A percentile compares a stretch with the other conserved stretches of the same genome.
These are phyloP conservation scores for Gymnogyps californianus DNA, from an alignment of 2,113 vertebrate genomes.

Conservation along the genomic window DNA sequence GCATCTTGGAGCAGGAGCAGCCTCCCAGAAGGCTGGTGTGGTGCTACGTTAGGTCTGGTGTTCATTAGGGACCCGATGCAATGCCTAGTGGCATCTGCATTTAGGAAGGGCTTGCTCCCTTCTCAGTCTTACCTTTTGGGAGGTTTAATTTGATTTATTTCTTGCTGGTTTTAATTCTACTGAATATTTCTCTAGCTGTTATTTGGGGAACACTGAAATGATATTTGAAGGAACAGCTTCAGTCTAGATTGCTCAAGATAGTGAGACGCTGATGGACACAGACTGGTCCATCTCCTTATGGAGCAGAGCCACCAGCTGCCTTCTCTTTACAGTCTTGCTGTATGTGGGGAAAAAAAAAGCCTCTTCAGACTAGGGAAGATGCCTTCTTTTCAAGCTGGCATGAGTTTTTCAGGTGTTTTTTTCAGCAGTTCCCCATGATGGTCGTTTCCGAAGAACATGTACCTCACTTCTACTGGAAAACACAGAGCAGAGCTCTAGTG, in stretches of 20 bases:
- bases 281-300: background rate
- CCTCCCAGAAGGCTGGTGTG: background rate
- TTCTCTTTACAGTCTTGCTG: background rate
- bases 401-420: background rate
- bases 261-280: background rate
- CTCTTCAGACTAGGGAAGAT: background rate
- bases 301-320: background rate
- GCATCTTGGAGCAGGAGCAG: background rate
- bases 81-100: background rate
- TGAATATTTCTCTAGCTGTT: background rate
- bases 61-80: background rate
- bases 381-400: background rate
- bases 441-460: accelerated
- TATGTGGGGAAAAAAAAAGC: background rate
- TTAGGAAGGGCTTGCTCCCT: background rate
- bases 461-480: background rate
- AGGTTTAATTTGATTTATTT: background rate
- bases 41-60: background rate
- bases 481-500: background rate
- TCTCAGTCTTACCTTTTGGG: background rate
- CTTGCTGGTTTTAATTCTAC: background rate
- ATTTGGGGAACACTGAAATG: background rate
- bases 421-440: background rate
- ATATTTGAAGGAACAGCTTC: background rate
- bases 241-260: background rate